Evolutionary conservation across 2,113 vertebrate species (phyloP).

Genomic region (Myrmophylax atrothorax): DNA sequence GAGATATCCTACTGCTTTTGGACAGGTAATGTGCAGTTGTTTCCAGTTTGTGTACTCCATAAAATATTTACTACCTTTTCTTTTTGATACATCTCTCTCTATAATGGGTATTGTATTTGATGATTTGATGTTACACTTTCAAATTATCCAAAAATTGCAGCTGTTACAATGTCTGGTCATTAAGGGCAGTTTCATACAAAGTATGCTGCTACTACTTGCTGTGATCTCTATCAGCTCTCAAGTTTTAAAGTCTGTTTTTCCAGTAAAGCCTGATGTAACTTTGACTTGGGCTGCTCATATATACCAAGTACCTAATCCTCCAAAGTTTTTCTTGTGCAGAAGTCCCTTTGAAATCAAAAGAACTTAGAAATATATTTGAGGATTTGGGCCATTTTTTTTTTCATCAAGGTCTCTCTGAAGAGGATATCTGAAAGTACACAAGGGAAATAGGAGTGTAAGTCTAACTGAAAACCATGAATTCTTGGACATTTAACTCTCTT

Average conservation of each 20-base stretch:
- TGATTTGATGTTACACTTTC: not conserved
- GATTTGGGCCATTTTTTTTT: not conserved
- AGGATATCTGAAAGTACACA: constrained; percentile 21
- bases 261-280: constrained; percentile 27
- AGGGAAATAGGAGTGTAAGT: not conserved
- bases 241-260: constrained; percentile 43
- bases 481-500: not conserved
- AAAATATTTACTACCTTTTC: not conserved
- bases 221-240: constrained; percentile 48
- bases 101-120: not conserved
- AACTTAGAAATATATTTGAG: constrained; percentile 18
- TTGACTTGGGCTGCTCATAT: not conserved
- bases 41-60: not conserved
- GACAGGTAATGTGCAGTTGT: not conserved
- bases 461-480: not conserved
- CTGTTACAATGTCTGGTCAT: not conserved
- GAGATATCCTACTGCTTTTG: not conserved
- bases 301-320: constrained; percentile 11
- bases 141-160: constrained; percentile 1
- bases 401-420: not conserved
- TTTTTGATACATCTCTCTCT: not conserved
- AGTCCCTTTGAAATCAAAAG: constrained; percentile 39
- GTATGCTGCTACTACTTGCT: not conserved
- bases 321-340: not conserved
- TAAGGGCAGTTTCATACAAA: not conserved